These are phyloP conservation scores for Diploscapter pachys DNA, from an alignment of 1,140 invertebrate species.

Conservation along the genomic window DNA sequence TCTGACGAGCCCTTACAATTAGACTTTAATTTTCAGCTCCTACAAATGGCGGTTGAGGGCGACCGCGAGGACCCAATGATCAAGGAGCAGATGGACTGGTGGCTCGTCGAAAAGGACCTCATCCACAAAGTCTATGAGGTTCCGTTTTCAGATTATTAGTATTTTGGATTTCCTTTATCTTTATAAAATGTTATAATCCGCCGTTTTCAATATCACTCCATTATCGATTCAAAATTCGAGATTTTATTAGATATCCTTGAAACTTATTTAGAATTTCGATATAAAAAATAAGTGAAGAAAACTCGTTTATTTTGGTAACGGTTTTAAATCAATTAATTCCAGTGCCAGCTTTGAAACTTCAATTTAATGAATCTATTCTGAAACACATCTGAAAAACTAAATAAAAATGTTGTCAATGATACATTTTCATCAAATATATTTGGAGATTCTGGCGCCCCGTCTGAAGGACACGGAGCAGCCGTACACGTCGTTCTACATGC, in stretches of 20 bases:
- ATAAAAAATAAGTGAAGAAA: no score
- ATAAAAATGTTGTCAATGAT: background rate
- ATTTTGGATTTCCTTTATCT: background rate
- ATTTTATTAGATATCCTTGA: background rate
- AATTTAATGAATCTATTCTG: background rate
- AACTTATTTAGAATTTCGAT: no score
- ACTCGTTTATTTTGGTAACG: no score
- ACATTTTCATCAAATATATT: background rate
- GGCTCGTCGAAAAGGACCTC: slow-evolving; percentile 46
- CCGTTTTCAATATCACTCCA: background rate
- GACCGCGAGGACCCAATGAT: slow-evolving; percentile 50
- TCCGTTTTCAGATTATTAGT: background rate
- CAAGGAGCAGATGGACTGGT: slow-evolving; percentile 53
- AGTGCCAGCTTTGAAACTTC: background rate
- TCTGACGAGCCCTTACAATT: background rate
- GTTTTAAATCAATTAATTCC: no score
- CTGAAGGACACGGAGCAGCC: slow-evolving; percentile 40
- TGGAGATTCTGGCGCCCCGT: slow-evolving; percentile 41
- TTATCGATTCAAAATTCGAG: background rate
- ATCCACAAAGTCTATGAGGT: slow-evolving; percentile 44
- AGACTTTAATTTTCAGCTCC: slow-evolving; percentile 36
- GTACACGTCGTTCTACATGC: slow-evolving; percentile 43
- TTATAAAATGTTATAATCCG: slow-evolving; percentile 1
- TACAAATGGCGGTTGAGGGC: slow-evolving; percentile 50
- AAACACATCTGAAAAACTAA: background rate